Evolutionary conservation across 1,140 invertebrate genomes (phyloP), one percentile per base, ranked within the genome.

Genomic region (Drosophila kikkawai): DNA sequence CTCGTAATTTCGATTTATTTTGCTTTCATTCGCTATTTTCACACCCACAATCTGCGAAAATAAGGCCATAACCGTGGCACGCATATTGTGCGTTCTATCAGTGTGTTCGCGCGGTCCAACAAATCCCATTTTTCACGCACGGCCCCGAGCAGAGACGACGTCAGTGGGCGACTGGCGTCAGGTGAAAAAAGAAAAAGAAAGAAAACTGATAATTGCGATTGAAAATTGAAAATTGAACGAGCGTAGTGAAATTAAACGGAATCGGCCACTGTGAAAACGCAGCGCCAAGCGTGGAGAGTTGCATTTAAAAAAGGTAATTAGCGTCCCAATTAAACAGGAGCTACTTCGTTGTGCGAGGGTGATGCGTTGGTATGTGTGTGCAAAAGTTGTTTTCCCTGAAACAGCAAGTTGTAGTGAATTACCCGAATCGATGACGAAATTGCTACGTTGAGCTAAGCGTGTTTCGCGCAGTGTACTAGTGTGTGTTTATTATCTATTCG

Each of bases 311-410:
- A 81, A 88, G 84, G 84, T 88, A 90, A 84, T 87, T 82, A 75
- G 63, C 47, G 48, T 65, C 56, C 41, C 39, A 81, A 73, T 76
- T 73, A 68, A 80, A 78, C 50, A 44, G 53, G 45, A 79, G 47
- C 47, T 48, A 58, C 39, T 71, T 48, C 36, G 36, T 29, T 60
- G 55, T 48, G 42, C 44, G 47, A 74, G 60, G 55, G 53, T 42
- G 44, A 47, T 56, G 53, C 19, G 37, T 45, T 19, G 67, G 57
- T 58, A 47, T 69, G 55, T 48, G 71, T 70, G 58, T 71, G 50
- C 36, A 87, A 88, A 84, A 90, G 84, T 88, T 79, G 84, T 81
- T 88, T 88, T 88, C 84, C 84, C 81, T 88, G 80, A 88, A 81
- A 81, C 57, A 56, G 59, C 68, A 36, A 75, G 55, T 70, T 64